These are phyloP conservation scores for Spodoptera frugiperda DNA, from an alignment of 1,140 invertebrate species.

Conservation along the genomic window DNA sequence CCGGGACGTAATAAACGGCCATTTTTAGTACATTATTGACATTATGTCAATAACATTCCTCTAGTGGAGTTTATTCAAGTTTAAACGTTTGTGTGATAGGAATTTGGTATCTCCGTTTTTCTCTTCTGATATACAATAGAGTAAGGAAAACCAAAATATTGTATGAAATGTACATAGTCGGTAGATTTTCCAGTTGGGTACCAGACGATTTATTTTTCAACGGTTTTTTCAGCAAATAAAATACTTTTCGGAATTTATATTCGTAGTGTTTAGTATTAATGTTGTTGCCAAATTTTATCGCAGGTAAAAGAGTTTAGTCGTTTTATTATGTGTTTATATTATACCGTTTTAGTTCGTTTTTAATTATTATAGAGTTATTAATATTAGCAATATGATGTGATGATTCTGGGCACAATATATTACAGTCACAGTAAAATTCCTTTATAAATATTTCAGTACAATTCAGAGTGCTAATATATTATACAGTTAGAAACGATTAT, in stretches of 20 bases:
- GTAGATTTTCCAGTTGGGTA: conserved; percentile 50
- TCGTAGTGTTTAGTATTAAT: conserved; percentile 58
- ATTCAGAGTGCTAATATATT: too few species aligned
- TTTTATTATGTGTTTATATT: conserved; percentile 1
- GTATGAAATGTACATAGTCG: conserved; percentile 52
- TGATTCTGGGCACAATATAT: too few species aligned
- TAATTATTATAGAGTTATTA: neutral
- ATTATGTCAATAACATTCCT: conserved; percentile 11
- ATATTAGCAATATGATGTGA: too few species aligned
- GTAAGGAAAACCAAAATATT: conserved; percentile 27
- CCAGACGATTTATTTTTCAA: conserved; percentile 61
- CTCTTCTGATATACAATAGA: conserved; percentile 16
- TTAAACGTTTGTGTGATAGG: neutral
- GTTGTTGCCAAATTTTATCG: conserved; percentile 65
- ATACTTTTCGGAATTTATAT: conserved; percentile 64
- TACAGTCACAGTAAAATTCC: too few species aligned
- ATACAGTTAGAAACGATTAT: too few species aligned
- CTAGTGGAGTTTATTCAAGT: neutral
- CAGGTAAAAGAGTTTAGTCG: conserved; percentile 16
- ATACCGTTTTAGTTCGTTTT: too few species aligned
- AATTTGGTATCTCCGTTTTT: conserved; percentile 9
- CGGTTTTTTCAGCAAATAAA: conserved; percentile 55
- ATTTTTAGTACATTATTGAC: conserved; percentile 1
- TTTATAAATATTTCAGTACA: too few species aligned
- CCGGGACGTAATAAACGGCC: neutral